Base-by-base conservation (phyloP, 2,113 vertebrate genomes). In the Apus apus region DNA sequence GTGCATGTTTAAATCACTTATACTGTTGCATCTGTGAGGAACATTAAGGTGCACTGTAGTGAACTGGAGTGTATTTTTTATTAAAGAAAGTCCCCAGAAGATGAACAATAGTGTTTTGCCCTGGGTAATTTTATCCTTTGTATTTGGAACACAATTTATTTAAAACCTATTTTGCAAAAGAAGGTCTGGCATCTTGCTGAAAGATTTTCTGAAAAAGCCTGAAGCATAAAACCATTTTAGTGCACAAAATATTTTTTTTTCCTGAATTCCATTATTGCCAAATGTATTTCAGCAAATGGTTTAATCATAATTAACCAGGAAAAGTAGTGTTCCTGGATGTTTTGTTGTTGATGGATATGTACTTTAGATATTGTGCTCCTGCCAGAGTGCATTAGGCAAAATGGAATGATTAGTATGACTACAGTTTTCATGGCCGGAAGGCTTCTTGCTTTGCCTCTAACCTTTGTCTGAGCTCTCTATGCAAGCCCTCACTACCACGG, bases 311-410 rank as follows among this genome's bases (percentile, higher is more conserved):
- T 97, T 91, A 96, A 85, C 68, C 26, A 82, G 61, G 57, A 92
- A 66, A 75, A 77, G 32, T 46, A 34, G 2, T 66, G 64, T 88
- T 77, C 62, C 48, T 85, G 67, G 60, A 61, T 79, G 45, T 81
- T 96, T 95, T 94, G 45, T 93, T 93, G 56, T 89, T 90, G 86
- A 93, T 91, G 95, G 92, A 48, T 93, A 78, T 76, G 53, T 92
- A 79, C 84, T 96, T 91, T 45, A 89, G 70, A 36, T 94, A 89
- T 83, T 95, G 58, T 93, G 58, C 67, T 97, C 50, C 60, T 97
- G 94, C 91, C 77, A 82, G 75, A 94, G 83, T 86, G 60, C 84
- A 88, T 89, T 94, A 95, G 81, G 74, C 48, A 79, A 82, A 96
- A 57, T 84, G 81, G 21, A 54, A 75, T 94, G 87, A 92, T 94